These are phyloP conservation scores for Acronicta leporina DNA, from an alignment of 2,888 invertebrate species.

Conservation along the genomic window DNA sequence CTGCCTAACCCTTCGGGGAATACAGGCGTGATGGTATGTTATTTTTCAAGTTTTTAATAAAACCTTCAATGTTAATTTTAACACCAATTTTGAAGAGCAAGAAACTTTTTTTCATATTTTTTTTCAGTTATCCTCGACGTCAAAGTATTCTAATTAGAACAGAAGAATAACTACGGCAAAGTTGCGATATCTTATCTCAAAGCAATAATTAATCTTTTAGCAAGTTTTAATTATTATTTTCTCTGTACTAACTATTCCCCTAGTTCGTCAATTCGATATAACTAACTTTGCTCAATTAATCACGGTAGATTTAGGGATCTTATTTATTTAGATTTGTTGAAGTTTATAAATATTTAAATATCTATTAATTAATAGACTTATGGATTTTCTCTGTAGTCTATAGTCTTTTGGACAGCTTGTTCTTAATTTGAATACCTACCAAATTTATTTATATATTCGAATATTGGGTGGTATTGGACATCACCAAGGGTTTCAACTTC, in stretches of 20 bases:
- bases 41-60: no score
- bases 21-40: no score
- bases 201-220: constrained; percentile 40
- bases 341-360: constrained; percentile 2
- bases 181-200: constrained; percentile 26
- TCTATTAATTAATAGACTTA: constrained; percentile 2
- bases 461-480: no score
- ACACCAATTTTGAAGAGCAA: no score
- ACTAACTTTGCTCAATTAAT: constrained; percentile 40
- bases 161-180: constrained; percentile 24
- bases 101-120: neutral
- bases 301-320: constrained; percentile 19
- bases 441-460: no score
- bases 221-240: constrained; percentile 53
- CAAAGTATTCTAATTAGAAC: constrained; percentile 37
- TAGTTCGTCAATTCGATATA: constrained; percentile 25
- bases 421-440: neutral
- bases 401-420: neutral
- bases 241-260: constrained; percentile 24
- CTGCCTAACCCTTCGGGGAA: no score
- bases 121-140: constrained; percentile 11
- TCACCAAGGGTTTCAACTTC: no score
- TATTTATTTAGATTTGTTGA: constrained; percentile 6
- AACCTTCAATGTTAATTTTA: no score
- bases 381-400: neutral